phyloP scores from a whole-genome alignment of 2,797 vertebrate species.

The Moxostoma hubbsi region DNA sequence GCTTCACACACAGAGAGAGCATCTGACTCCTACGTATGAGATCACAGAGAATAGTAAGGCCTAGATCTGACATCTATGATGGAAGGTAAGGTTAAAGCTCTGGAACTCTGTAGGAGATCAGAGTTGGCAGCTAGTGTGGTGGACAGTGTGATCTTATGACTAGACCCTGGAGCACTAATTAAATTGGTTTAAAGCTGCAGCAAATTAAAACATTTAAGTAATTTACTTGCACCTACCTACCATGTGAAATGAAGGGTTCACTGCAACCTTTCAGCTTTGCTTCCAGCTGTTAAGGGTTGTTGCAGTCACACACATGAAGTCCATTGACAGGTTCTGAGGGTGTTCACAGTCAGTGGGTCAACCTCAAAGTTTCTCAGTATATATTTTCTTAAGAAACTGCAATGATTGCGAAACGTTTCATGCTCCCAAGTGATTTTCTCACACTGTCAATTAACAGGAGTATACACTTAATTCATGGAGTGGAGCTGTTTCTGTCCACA shows the following conservation, averaged over 20 bases:
- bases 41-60: no score
- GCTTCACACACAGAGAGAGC: no score
- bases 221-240: slow-evolving; percentile 35
- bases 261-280: slow-evolving; percentile 3
- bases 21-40: no score
- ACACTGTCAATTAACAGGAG: background rate
- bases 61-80: no score
- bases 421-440: background rate
- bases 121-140: slow-evolving; percentile 37
- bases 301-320: slow-evolving; percentile 13
- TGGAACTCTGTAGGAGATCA: slow-evolving; percentile 43
- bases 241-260: slow-evolving; percentile 18
- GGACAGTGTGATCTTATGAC: slow-evolving; percentile 26
- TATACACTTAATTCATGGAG: background rate
- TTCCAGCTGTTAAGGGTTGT: background rate
- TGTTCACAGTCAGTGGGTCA: slow-evolving; percentile 16
- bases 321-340: slow-evolving; percentile 42
- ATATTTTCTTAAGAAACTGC: slow-evolving; percentile 13
- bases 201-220: slow-evolving; percentile 46
- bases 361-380: slow-evolving; percentile 27
- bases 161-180: slow-evolving; percentile 54
- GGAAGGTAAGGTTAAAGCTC: no score
- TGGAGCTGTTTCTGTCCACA: background rate
- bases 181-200: slow-evolving; percentile 40
- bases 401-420: background rate